These are phyloP conservation scores for Myodes glareolus DNA, from an alignment of 2,113 vertebrate genomes.

Conservation along the genomic window DNA sequence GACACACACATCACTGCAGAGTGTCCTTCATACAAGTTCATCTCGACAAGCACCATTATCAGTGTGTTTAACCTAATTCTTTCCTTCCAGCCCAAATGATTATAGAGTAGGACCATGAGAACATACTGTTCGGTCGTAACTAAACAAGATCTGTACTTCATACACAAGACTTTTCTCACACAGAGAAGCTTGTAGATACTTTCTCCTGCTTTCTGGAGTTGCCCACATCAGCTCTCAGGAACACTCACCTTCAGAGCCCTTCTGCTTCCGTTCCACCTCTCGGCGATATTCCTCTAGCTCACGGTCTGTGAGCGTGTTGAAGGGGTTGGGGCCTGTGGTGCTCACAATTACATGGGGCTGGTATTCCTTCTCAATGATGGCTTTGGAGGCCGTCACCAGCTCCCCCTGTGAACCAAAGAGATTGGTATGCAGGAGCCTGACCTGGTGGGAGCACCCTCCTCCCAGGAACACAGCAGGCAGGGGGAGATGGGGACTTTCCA, in stretches of 20 bases:
- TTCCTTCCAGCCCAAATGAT: rapidly evolving
- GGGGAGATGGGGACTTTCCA: background rate
- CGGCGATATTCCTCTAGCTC: slow-evolving; percentile 96
- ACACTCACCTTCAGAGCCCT: slow-evolving; percentile 91
- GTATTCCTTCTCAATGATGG: slow-evolving; percentile 99
- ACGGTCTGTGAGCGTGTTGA: slow-evolving; percentile 95
- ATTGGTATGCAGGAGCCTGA: background rate
- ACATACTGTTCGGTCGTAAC: rapidly evolving
- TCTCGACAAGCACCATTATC: background rate
- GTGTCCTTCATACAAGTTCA: rapidly evolving
- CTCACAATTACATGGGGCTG: slow-evolving; percentile 96
- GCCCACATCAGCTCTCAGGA: rapidly evolving
- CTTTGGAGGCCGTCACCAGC: slow-evolving; percentile 97
- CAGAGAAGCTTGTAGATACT: background rate
- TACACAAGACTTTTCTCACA: background rate
- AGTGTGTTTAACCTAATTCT: rapidly evolving
- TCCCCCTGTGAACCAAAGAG: slow-evolving; percentile 90
- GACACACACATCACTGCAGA: background rate
- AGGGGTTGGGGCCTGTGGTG: slow-evolving; percentile 97
- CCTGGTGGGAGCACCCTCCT: background rate
- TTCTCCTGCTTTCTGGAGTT: too few relatives aligned
- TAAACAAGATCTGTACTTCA: background rate
- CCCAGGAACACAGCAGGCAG: slow-evolving; percentile 18
- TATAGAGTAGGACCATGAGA: rapidly evolving
- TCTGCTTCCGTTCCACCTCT: slow-evolving; percentile 97